Base-by-base conservation (phyloP, 1,140 invertebrate genomes). In the Neotoxoptera formosana region DNA sequence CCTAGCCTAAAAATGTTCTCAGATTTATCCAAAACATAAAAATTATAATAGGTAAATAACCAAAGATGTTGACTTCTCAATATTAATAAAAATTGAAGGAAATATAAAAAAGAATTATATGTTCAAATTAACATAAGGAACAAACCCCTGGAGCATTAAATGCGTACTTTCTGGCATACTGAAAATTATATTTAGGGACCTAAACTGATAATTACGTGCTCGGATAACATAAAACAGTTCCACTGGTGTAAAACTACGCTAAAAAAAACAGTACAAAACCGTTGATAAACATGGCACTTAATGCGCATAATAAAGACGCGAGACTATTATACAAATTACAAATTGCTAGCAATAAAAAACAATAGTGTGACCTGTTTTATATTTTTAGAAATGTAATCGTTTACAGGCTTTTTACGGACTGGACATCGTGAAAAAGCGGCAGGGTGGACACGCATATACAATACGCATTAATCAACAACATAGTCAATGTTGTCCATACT, bases 161-260 rank as follows among this genome's bases (percentile, higher is more conserved):
- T 25, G 41, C 14, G 47, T 48, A 48, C 9, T 11, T 48, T 67
- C 45, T 21, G 67, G 81, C 67, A 67, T 91, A 81, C 41, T 3
- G 2, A 25, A 8, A 48, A 83, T 34, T 76, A 48, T 76, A 76
- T 76, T 47, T 76, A 45, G 67, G 2, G 45, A 7, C 25, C 41
- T 48, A 83, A 36, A 83, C 56, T 83, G 45, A 91, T 91, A 76
- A 76, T 91, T 91, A 91, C 67, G 90, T 91, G 90, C 90, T 81
- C 45, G 14, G 45, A 48, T 81, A 81, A 91, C 60, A 25, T 47
- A 91, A 91, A 81, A 91, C 14, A 17, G 25, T 90, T 56, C 2
- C 48, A 89, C n/a, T 36, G n/a, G 7, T 47, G 7, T 21, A 36
- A 34, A 88, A 48, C 21, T n/a, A 14, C 48, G 7, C 14, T 89